Conservation (phyloP, 2,797 vertebrate species). For the Scolopax rusticola region DNA sequence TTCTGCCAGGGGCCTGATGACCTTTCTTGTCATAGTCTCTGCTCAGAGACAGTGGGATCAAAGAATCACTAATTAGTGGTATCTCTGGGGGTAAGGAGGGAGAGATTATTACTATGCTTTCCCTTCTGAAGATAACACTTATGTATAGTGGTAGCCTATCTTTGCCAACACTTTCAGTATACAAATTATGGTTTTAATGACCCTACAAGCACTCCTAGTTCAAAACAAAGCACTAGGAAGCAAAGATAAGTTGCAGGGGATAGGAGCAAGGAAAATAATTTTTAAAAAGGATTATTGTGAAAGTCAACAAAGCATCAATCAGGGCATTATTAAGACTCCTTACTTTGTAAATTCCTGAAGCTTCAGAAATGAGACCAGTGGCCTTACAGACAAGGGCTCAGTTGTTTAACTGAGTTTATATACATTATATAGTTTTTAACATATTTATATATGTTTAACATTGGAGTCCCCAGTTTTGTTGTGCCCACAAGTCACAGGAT, state of each 20-base stretch:
- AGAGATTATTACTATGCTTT: not conserved
- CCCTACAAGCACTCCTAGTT: not conserved
- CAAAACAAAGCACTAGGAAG: not conserved
- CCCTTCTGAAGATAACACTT: conserved; percentile 11
- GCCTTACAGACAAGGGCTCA: not conserved
- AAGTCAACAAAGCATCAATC: not conserved
- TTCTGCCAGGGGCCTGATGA: conserved; percentile 21
- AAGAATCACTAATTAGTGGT: conserved; percentile 54
- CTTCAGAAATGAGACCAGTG: not conserved
- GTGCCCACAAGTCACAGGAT: not conserved
- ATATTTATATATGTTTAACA: not conserved
- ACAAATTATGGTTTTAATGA: conserved; percentile 43
- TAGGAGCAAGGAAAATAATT: not conserved
- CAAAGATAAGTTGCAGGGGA: not conserved
- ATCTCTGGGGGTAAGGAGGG: not conserved
- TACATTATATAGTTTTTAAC: too few relatives aligned
- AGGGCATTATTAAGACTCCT: not conserved
- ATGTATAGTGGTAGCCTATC: not conserved
- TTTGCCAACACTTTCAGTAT: not conserved
- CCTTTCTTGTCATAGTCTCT: conserved; percentile 10
- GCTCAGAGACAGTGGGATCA: conserved; percentile 1
- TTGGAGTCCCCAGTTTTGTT: not conserved
- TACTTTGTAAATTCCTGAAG: not conserved
- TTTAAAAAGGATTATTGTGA: not conserved
- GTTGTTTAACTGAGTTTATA: too few relatives aligned